phyloP scores from a whole-genome alignment of 2,113 vertebrate genomes.

The Paradisaea rubra region DNA sequence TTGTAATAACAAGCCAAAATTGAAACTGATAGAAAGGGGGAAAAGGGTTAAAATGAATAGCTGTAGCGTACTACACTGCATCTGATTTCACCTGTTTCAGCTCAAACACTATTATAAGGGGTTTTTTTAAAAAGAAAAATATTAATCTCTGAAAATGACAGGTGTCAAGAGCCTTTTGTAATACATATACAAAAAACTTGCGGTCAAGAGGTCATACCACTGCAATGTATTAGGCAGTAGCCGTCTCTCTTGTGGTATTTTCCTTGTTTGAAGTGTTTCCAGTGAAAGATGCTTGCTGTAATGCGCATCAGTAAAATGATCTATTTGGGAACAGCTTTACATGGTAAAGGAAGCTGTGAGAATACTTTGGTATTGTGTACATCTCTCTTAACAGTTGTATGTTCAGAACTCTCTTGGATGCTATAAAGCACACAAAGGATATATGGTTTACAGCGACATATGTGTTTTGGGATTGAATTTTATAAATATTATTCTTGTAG shows the following conservation, averaged over 20 bases:
- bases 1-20: conserved; percentile 76
- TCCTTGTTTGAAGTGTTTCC: conserved; percentile 70
- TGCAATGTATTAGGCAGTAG: conserved; percentile 65
- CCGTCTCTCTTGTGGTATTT: conserved; percentile 69
- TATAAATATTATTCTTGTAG: neutral
- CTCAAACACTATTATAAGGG: neutral
- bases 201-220: conserved; percentile 57
- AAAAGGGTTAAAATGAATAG: conserved; percentile 62
- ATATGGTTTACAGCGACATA: neutral
- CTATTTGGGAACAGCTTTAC: conserved; percentile 59
- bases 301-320: conserved; percentile 62
- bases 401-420: conserved; percentile 12
- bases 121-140: neutral
- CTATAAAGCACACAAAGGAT: neutral
- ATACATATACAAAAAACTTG: conserved; percentile 61
- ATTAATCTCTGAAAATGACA: conserved; percentile 73
- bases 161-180: conserved; percentile 67
- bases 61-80: conserved; percentile 62
- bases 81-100: conserved; percentile 66
- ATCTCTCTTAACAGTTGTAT: neutral
- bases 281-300: conserved; percentile 62
- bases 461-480: neutral
- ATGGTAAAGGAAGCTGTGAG: conserved; percentile 42
- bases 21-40: conserved; percentile 67
- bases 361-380: conserved; percentile 43